Evolutionary conservation across 1,140 invertebrate species (phyloP).

Genomic region (Drosophila chauvacae): DNA sequence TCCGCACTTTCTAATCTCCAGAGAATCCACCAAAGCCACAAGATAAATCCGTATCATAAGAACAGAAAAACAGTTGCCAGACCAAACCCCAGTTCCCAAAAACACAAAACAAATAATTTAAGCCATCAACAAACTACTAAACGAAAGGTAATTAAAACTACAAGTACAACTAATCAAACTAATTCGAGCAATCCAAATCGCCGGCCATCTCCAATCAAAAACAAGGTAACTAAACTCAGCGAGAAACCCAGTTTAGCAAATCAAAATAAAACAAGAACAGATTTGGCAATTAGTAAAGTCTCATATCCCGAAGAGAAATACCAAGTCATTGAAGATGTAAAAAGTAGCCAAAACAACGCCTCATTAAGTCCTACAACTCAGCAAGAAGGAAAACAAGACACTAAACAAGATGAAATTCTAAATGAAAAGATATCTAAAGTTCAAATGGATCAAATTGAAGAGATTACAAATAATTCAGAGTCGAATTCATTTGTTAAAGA

Average conservation of each 20-base stretch:
- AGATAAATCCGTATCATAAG: constrained; percentile 6
- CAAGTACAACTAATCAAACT: constrained; percentile 19
- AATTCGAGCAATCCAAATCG: constrained; percentile 6
- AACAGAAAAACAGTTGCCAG: constrained; percentile 5
- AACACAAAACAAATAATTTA: constrained; percentile 6
- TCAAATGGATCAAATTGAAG: background rate
- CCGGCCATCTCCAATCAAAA: constrained; percentile 4
- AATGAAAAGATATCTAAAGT: background rate
- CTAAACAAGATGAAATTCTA: background rate
- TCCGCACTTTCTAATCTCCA: constrained; percentile 20
- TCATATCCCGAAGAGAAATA: constrained; percentile 11
- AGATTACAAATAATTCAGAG: background rate
- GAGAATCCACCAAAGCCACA: constrained; percentile 18
- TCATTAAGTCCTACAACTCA: background rate
- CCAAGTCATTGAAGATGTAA: background rate
- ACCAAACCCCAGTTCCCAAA: background rate
- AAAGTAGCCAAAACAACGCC: background rate
- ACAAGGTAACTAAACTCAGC: constrained; percentile 1
- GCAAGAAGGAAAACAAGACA: background rate
- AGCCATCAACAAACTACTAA: background rate
- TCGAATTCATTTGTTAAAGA: background rate
- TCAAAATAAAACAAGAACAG: background rate
- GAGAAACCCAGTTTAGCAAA: constrained; percentile 4
- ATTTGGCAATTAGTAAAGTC: constrained; percentile 15
- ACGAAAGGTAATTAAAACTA: constrained; percentile 27